Evolutionary conservation across 2,113 vertebrate species (phyloP).

Genomic region (Dromiciops gliroides): DNA sequence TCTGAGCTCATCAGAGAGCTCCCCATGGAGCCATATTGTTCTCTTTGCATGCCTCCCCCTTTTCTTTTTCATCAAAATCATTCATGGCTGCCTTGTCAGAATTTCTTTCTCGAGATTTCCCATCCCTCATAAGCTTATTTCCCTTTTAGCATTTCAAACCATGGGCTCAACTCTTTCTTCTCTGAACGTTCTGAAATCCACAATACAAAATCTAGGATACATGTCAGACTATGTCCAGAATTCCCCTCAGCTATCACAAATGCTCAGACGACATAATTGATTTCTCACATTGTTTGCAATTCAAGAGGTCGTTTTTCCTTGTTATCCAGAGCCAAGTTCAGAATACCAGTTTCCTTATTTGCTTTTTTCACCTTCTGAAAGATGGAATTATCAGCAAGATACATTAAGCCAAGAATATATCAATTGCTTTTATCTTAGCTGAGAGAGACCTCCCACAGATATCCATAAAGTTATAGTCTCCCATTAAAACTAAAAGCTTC

Average conservation of each 20-base stretch:
- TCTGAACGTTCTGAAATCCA: neutral
- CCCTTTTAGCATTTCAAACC: slow-evolving; percentile 3
- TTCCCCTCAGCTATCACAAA: neutral
- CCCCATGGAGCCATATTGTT: slow-evolving; percentile 1
- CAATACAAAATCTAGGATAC: neutral
- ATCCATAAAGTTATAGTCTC: neutral
- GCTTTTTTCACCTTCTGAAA: neutral
- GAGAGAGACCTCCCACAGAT: neutral
- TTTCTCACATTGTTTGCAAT: neutral
- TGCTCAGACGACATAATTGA: neutral
- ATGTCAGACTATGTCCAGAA: neutral
- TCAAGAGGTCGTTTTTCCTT: neutral
- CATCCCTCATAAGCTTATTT: slow-evolving; percentile 3
- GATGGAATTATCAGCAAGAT: neutral
- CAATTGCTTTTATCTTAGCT: neutral
- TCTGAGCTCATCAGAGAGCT: slow-evolving; percentile 1
- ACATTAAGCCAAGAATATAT: neutral
- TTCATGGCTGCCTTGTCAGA: slow-evolving; percentile 1
- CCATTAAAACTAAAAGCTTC: neutral
- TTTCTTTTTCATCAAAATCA: slow-evolving; percentile 4
- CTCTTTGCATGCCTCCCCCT: neutral
- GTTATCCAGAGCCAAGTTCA: neutral
- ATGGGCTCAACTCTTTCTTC: neutral
- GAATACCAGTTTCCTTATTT: neutral
- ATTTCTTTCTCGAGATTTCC: neutral